Evolutionary conservation across 2,113 vertebrate species (phyloP).

Genomic region (Nettapus auritus): DNA sequence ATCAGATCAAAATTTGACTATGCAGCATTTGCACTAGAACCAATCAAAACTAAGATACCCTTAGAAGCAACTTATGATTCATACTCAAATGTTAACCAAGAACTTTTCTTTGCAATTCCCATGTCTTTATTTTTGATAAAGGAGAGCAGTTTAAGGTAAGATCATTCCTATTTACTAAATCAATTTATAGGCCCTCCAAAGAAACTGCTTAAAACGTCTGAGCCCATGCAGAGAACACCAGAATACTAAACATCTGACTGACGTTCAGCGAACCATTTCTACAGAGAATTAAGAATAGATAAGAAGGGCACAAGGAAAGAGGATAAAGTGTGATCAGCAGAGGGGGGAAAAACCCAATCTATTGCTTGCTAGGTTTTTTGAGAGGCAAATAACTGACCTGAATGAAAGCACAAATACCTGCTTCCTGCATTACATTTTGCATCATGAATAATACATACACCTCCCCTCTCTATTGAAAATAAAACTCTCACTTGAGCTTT

Average conservation of each 20-base stretch:
- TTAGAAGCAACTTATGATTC: not conserved
- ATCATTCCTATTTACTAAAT: not conserved
- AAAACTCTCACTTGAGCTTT: conserved; percentile 12
- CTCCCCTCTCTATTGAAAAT: not conserved
- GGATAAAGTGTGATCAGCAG: conserved; percentile 18
- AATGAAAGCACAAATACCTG: conserved; percentile 15
- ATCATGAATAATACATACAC: conserved; percentile 66
- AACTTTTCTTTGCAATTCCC: not conserved
- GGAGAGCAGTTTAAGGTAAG: not conserved
- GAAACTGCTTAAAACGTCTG: not conserved
- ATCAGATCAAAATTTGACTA: conserved; percentile 31
- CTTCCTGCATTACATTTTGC: not conserved
- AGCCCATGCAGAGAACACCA: not conserved
- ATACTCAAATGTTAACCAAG: not conserved
- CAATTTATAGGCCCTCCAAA: not conserved
- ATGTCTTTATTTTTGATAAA: not conserved
- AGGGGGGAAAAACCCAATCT: not conserved
- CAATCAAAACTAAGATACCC: not conserved
- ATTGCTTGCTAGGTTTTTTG: conserved; percentile 15
- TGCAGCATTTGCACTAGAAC: conserved; percentile 7
- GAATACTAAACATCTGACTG: conserved; percentile 1
- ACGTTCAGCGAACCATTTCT: conserved; percentile 5
- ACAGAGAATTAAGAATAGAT: conserved; percentile 10
- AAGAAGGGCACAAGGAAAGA: not conserved
- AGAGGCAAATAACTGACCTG: conserved; percentile 45